Evolutionary conservation across 2,888 invertebrate genomes (phyloP).

Genomic region (Sisyra nigra): DNA sequence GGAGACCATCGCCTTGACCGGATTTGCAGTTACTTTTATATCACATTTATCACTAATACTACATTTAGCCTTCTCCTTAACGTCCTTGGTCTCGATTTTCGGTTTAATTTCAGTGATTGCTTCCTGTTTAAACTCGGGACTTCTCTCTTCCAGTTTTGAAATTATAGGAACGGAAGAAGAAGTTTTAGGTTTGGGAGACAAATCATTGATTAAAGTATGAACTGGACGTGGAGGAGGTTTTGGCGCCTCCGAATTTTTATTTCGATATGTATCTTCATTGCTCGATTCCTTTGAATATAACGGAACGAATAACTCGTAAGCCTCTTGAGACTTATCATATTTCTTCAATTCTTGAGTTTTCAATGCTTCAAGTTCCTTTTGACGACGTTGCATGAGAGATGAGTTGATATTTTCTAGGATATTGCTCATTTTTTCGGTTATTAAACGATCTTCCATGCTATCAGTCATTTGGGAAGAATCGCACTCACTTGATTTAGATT

Average conservation of each 20-base stretch:
- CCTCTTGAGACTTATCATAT: neutral
- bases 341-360: neutral
- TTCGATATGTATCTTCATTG: neutral
- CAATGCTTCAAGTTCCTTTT: neutral
- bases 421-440: slow-evolving; percentile 1
- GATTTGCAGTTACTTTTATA: slow-evolving; percentile 28
- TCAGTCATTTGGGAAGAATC: no score
- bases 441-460: neutral
- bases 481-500: no score
- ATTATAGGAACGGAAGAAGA: no score
- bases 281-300: slow-evolving; percentile 5
- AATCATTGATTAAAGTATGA: slow-evolving; percentile 7
- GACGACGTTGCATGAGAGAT: neutral
- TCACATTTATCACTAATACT: slow-evolving; percentile 17
- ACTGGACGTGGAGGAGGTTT: slow-evolving; percentile 21
- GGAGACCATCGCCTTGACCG: slow-evolving; percentile 37
- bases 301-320: neutral
- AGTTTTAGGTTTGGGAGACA: slow-evolving; percentile 9
- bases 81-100: neutral
- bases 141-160: no score
- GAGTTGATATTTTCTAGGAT: slow-evolving; percentile 1
- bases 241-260: slow-evolving; percentile 14
- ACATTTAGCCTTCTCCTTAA: slow-evolving; percentile 5
- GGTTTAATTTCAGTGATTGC: slow-evolving; percentile 13
- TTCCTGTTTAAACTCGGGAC: slow-evolving; percentile 7